Percentiles rank a stretch among this genome's conserved stretches.
Evolutionary conservation across 1,140 invertebrate species (phyloP).

Genomic region (Parapsyche elsis): DNA sequence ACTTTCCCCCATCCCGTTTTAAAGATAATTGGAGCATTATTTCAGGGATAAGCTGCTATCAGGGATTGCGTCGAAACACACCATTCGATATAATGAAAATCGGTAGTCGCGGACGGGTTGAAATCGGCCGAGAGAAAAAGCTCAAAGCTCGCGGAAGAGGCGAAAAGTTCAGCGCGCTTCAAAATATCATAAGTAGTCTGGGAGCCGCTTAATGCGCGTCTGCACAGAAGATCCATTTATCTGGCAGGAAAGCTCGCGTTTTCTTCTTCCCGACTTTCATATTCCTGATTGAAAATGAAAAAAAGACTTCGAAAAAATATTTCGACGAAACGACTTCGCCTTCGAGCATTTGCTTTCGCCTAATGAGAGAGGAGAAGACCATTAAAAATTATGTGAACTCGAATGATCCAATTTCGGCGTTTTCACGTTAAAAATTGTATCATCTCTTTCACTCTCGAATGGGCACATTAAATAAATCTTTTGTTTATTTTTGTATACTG

Average conservation of each 20-base stretch:
- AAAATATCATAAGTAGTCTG: slow-evolving; percentile 9
- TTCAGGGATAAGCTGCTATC: slow-evolving; percentile 47
- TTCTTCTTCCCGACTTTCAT: not conserved
- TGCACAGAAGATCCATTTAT: slow-evolving; percentile 14
- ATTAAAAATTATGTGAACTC: slow-evolving; percentile 35
- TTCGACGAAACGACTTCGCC: slow-evolving; percentile 6
- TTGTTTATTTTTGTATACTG: not conserved
- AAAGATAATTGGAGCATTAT: slow-evolving; percentile 54
- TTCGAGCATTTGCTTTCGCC: slow-evolving; percentile 14
- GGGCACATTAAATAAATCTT: not conserved
- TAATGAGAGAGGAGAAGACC: slow-evolving; percentile 26
- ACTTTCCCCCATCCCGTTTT: slow-evolving; percentile 44
- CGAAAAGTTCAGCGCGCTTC: not conserved
- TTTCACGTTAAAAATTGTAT: slow-evolving; percentile 5
- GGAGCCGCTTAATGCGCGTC: not conserved
- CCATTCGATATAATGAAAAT: slow-evolving; percentile 48
- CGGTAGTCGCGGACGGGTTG: not conserved
- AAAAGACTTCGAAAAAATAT: not conserved
- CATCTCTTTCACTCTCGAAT: not conserved
- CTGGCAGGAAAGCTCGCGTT: not conserved
- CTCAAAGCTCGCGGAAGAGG: not conserved
- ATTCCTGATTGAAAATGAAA: slow-evolving; percentile 16
- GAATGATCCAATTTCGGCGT: slow-evolving; percentile 27
- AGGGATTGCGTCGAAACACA: slow-evolving; percentile 40
- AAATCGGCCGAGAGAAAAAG: not conserved